A percentile compares a stretch with the other conserved stretches of the same genome.
Conservation (phyloP, 2,113 vertebrate species). For the Orycteropus afer region DNA sequence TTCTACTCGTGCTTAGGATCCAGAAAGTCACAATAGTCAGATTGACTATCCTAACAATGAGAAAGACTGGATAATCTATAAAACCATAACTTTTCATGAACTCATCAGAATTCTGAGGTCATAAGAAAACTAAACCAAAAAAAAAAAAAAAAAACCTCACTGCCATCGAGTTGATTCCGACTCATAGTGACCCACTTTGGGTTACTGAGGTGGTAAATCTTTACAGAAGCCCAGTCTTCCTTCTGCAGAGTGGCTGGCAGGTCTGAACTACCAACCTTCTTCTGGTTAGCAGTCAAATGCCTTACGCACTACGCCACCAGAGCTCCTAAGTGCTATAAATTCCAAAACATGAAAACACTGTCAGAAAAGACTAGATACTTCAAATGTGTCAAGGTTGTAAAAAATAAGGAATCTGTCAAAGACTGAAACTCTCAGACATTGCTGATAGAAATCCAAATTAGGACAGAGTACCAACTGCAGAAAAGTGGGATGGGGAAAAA, state of each 20-base stretch:
- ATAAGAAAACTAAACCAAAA: not conserved
- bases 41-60: slow-evolving; percentile 3
- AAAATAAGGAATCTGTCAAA: not conserved
- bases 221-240: too few relatives aligned
- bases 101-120: not conserved
- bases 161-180: too few relatives aligned
- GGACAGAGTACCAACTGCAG: not conserved
- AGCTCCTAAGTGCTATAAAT: too few relatives aligned
- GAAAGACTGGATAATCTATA: not conserved
- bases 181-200: too few relatives aligned
- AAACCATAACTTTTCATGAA: not conserved
- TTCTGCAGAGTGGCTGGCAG: too few relatives aligned
- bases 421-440: not conserved
- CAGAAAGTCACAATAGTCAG: not conserved
- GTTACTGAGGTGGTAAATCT: too few relatives aligned
- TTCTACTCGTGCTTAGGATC: not conserved
- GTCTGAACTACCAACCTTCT: too few relatives aligned
- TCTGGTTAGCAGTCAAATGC: too few relatives aligned
- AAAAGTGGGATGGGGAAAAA: not conserved
- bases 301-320: too few relatives aligned
- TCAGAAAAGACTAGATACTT: not conserved
- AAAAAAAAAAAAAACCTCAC: too few relatives aligned
- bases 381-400: not conserved
- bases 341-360: not conserved
- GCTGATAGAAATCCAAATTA: not conserved